These are phyloP conservation scores for Ormyrus nitidulus DNA, from an alignment of 2,888 invertebrate genomes.

Conservation along the genomic window DNA sequence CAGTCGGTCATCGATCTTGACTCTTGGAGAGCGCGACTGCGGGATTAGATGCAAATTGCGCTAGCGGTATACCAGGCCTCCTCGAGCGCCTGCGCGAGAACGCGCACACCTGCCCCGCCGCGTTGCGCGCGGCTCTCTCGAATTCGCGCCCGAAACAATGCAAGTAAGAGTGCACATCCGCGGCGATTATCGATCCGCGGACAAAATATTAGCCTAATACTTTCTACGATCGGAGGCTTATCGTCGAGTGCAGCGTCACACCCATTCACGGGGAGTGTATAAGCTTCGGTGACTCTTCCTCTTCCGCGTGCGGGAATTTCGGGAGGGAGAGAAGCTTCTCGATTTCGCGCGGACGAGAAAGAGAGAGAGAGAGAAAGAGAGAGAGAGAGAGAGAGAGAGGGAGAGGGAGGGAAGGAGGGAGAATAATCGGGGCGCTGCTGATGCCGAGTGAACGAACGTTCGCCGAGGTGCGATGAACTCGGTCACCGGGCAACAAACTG, in stretches of 20 bases:
- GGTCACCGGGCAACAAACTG: slow-evolving; percentile 76
- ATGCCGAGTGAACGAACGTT: slow-evolving; percentile 60
- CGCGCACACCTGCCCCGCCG: neutral
- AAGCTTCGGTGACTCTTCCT: neutral
- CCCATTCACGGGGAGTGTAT: too few species aligned
- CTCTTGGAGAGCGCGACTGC: slow-evolving; percentile 55
- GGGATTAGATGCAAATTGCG: slow-evolving; percentile 65
- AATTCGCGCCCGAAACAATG: too few species aligned
- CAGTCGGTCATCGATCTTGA: slow-evolving; percentile 35
- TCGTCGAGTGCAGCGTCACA: too few species aligned
- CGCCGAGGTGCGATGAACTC: slow-evolving; percentile 73
- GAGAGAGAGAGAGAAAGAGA: neutral
- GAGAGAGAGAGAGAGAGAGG: slow-evolving; percentile 20
- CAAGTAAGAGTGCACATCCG: too few species aligned
- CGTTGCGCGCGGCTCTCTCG: too few species aligned
- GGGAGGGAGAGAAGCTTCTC: slow-evolving; percentile 68
- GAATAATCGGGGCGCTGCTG: slow-evolving; percentile 25
- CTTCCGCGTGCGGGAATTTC: neutral
- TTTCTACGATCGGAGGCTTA: too few species aligned
- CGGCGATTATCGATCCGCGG: too few species aligned
- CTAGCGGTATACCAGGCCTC: slow-evolving; percentile 58
- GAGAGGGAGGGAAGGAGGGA: slow-evolving; percentile 37
- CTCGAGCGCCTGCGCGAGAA: neutral
- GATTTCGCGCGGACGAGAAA: slow-evolving; percentile 67
- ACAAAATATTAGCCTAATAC: too few species aligned